phyloP scores from a whole-genome alignment of 2,888 invertebrate species.

The Sphecodes monilicornis region DNA sequence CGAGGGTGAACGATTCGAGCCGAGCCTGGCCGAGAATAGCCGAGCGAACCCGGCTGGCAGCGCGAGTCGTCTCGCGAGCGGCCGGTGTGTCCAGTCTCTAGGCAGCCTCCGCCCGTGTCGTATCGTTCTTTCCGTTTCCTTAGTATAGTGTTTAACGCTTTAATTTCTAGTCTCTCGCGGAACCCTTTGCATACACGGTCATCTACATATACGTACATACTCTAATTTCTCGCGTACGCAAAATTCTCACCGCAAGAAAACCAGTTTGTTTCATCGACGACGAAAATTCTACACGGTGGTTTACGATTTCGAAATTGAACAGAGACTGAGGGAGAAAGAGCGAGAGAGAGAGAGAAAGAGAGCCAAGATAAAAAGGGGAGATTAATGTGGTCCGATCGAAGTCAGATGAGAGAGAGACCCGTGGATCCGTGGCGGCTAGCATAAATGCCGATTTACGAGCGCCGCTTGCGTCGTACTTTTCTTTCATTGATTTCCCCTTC shows the following conservation, averaged over 20 bases:
- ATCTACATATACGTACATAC: slow-evolving; percentile 4
- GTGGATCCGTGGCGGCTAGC: slow-evolving; percentile 49
- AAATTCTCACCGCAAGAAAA: not conserved
- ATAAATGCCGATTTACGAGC: slow-evolving; percentile 77
- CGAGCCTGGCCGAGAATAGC: slow-evolving; percentile 63
- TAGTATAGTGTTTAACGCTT: slow-evolving; percentile 79
- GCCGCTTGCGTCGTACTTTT: slow-evolving; percentile 78
- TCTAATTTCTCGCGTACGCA: not conserved
- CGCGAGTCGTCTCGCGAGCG: slow-evolving; percentile 45
- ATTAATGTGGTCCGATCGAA: slow-evolving; percentile 6
- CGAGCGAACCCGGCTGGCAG: slow-evolving; percentile 65
- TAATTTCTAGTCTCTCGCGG: slow-evolving; percentile 69
- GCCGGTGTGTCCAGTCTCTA: slow-evolving; percentile 74
- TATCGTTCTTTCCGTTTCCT: slow-evolving; percentile 80
- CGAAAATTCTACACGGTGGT: not conserved
- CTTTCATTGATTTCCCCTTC: slow-evolving; percentile 80
- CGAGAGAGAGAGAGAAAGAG: not conserved
- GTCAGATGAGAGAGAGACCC: slow-evolving; percentile 27
- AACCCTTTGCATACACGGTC: slow-evolving; percentile 10
- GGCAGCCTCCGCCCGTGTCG: slow-evolving; percentile 81
- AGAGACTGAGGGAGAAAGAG: not conserved
- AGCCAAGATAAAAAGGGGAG: not conserved
- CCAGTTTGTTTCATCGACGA: slow-evolving; percentile 7
- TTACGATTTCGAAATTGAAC: slow-evolving; percentile 5
- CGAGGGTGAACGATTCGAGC: slow-evolving; percentile 52